Base-by-base conservation (phyloP, 2,888 invertebrate genomes). In the Phortica magna region DNA sequence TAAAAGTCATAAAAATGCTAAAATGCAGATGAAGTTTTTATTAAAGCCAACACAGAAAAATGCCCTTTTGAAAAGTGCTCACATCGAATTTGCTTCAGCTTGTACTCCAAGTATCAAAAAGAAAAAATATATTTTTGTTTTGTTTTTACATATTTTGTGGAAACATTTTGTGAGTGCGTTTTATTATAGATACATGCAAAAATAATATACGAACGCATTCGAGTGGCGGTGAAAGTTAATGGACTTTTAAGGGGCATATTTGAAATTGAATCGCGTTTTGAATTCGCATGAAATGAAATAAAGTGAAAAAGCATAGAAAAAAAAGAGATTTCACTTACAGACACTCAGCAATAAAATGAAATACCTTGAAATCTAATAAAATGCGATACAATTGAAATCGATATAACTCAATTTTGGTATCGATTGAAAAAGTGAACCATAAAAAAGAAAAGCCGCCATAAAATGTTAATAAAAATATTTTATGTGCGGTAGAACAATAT, bases 351-450 rank as follows among this genome's bases (percentile, higher is more conserved):
- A 73, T 74, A 77, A 84, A 78, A 64, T 73, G 61, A 75, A 68
- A 57, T 70, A 48, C 59, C 48, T 81, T 83, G 78, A 73, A 43
- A 67, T 67, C 67, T 9, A 41, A 67, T 67, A 67, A 67, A 78
- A 70, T 76, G 77, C 76, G 73, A 77, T 79, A 80, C 88, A 88
- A 83, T 81, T 83, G 73, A 80, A 86, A 86, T 85, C 85, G 83
- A 76, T n/a, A 67, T 42, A 82, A 81, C 82, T 83, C 75, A 86
- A 80, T 83, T 85, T 81, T 85, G 80, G 83, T 84, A 86, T 84
- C 88, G 84, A 86, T 88, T 88, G 79, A 83, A 83, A 82, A 67
- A 67, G 67, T 17, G 19, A 5, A 14, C n/a, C n/a, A 43, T 67
- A 67, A 67, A 67, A 67, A 17, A 48, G 1, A 3, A 48, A 48